Base-by-base conservation (phyloP, 2,888 invertebrate species). In the Copidosoma aretas region DNA sequence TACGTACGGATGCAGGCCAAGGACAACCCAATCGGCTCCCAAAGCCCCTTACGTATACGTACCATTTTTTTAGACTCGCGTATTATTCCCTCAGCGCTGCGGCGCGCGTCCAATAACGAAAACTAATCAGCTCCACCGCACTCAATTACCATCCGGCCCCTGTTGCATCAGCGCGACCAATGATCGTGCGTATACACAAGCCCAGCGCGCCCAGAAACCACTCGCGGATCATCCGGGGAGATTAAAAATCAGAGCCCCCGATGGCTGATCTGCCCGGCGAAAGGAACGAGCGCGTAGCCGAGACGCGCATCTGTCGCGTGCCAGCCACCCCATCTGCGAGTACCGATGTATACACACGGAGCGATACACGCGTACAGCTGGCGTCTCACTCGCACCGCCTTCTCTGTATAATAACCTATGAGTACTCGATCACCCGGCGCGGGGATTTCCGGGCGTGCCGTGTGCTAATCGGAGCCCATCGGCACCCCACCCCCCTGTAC, bases 291-390 rank as follows among this genome's bases (percentile, higher is more conserved):
- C n/a, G 56, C n/a, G n/a, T 22, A 39, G 41, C 19, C 2, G 25
- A 39, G 24, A 53, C 41, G 17, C 58, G 15, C 64, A 64, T 64
- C 64, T 64, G 64, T 58, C 58, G 52, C 14, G 10, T 22, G 21
- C 19, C 10, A 32, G 4, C 32, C 32, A 32, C 32, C 32, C 32
- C 32, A 32, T 5, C 32, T 32, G 32, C 3, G 32, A 32, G 32
- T 32, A n/a, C n/a, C n/a, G n/a, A n/a, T n/a, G n/a, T n/a, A n/a
- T n/a, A n/a, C n/a, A n/a, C 21, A 10, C 43, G 58, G 25, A 41
- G 8, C 62, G 41, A 14, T 41, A 41, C 8, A 41, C 14, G 43
- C 43, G 25, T 25, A 46, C 15, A 46, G 15, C 8, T 4, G 43
- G 15, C 12, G 3, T 46, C 1, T 12, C 12, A 15, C 12, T 46